Percentiles rank a stretch among this genome's conserved stretches.
Conservation (phyloP, 2,888 invertebrate species). For the Rotaria sp. region DNA sequence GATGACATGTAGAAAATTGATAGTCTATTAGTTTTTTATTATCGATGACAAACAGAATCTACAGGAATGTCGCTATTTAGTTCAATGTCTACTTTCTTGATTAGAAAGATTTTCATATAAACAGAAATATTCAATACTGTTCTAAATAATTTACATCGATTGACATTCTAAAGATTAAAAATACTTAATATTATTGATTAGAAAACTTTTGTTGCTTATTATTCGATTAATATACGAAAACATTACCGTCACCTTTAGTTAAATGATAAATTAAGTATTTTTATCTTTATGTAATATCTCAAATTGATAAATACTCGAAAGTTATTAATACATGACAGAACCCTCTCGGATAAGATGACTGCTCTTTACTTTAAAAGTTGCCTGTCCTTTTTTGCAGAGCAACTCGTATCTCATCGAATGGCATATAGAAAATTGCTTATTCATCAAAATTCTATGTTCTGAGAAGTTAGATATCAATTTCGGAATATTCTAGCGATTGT, state of each 20-base stretch:
- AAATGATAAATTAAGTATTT: background rate
- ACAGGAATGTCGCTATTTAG: background rate
- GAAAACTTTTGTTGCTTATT: conserved; percentile 12
- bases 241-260: background rate
- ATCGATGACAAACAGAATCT: background rate
- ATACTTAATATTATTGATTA: conserved; percentile 10
- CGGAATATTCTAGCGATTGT: too few relatives aligned
- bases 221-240: background rate
- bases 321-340: too few relatives aligned
- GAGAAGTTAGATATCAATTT: too few relatives aligned
- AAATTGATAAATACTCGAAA: too few relatives aligned
- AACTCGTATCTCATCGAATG: too few relatives aligned
- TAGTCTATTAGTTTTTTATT: background rate
- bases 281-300: too few relatives aligned
- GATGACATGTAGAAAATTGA: background rate
- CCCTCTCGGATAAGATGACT: too few relatives aligned
- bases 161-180: background rate
- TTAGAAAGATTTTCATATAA: conserved; percentile 12
- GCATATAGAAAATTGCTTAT: too few relatives aligned
- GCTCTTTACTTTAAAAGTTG: too few relatives aligned
- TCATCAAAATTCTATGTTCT: too few relatives aligned
- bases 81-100: background rate
- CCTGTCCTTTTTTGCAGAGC: too few relatives aligned
- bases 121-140: background rate
- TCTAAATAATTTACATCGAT: conserved; percentile 13